phyloP scores from a whole-genome alignment of 2,888 invertebrate genomes.

The Drosophila tripunctata region DNA sequence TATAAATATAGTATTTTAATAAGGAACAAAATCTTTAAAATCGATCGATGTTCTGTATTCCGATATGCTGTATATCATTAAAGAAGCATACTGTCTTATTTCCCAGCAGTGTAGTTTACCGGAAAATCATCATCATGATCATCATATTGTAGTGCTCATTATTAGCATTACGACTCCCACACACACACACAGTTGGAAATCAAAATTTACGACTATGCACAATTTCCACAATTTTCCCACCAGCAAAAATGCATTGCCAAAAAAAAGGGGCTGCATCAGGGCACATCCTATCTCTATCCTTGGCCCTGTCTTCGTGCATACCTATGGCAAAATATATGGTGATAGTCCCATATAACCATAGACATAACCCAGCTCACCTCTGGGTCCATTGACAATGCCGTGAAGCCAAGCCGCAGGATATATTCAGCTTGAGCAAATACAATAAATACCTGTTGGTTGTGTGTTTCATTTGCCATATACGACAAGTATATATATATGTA shows the following conservation, averaged over 20 bases:
- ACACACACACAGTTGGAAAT: constrained; percentile 53
- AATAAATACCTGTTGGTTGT: constrained; percentile 76
- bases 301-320: not conserved
- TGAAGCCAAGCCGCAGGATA: constrained; percentile 76
- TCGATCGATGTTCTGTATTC: no score
- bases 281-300: constrained; percentile 3
- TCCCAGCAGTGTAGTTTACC: not conserved
- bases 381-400: constrained; percentile 67
- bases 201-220: constrained; percentile 52
- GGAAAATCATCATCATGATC: constrained; percentile 32
- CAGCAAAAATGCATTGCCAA: constrained; percentile 16
- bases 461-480: constrained; percentile 35
- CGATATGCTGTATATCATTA: not conserved
- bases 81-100: not conserved
- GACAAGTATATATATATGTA: not conserved
- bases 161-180: constrained; percentile 59
- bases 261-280: constrained; percentile 31
- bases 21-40: no score
- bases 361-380: constrained; percentile 42
- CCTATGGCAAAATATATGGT: not conserved
- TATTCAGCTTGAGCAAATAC: constrained; percentile 76
- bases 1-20: no score
- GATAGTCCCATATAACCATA: constrained; percentile 11
- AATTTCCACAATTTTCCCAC: constrained; percentile 68
- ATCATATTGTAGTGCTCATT: constrained; percentile 33